Evolutionary conservation across 2,113 vertebrate genomes (phyloP).

Genomic region (Penelope pileata): DNA sequence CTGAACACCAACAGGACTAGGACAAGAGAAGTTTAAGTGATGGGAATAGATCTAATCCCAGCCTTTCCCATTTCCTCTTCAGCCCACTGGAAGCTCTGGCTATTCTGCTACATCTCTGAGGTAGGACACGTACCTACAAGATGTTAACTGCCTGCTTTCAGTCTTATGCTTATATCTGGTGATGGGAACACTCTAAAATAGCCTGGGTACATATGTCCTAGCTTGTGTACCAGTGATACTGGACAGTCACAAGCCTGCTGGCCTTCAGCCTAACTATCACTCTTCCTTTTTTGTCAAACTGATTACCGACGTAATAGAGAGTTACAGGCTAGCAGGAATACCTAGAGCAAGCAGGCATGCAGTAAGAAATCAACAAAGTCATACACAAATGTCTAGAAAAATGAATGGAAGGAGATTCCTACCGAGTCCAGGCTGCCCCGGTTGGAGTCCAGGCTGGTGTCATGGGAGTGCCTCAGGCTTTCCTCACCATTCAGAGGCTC

Average conservation of each 20-base stretch:
- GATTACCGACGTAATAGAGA: background rate
- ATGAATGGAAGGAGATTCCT: slow-evolving; percentile 55
- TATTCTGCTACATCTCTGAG: background rate
- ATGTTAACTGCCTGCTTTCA: background rate
- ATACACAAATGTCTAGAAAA: background rate
- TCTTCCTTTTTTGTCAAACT: background rate
- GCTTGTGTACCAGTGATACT: background rate
- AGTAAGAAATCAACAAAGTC: background rate
- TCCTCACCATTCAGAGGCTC: slow-evolving; percentile 81
- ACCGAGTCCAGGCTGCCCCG: slow-evolving; percentile 91
- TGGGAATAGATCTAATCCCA: background rate
- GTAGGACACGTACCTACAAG: background rate
- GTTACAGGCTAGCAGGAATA: background rate
- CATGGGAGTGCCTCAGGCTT: slow-evolving; percentile 83
- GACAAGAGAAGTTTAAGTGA: background rate
- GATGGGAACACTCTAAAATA: background rate
- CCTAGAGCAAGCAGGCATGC: background rate
- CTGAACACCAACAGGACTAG: background rate
- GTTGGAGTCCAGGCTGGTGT: slow-evolving; percentile 87
- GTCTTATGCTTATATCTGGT: background rate
- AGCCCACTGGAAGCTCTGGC: background rate
- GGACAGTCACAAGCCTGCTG: background rate
- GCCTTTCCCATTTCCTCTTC: background rate
- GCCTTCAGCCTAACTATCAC: background rate
- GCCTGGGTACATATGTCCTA: background rate